Percentiles rank a stretch among this genome's conserved stretches.
phyloP scores from a whole-genome alignment of 2,888 invertebrate species.

The Spodoptera picta region DNA sequence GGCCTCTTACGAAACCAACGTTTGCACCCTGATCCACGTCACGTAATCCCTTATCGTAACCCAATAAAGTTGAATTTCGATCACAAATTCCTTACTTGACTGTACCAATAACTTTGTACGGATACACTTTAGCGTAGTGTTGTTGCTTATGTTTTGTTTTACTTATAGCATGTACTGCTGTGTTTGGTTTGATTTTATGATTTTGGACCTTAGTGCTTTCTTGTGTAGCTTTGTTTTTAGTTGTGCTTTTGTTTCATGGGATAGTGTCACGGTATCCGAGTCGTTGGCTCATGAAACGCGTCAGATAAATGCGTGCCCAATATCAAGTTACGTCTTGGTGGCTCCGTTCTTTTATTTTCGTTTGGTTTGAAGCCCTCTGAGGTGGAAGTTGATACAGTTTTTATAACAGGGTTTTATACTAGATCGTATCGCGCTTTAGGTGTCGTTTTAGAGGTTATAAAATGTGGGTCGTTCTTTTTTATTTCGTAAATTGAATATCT shows the following conservation, averaged over 20 bases:
- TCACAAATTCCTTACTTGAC: constrained; percentile 37
- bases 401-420: constrained; percentile 43
- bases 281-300: constrained; percentile 81
- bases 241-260: constrained; percentile 57
- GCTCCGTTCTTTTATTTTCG: constrained; percentile 64
- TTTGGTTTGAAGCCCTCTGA: constrained; percentile 61
- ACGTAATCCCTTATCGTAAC: constrained; percentile 49
- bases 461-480: neutral
- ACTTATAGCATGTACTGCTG: constrained; percentile 69
- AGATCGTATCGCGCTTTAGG: constrained; percentile 33
- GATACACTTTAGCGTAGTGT: constrained; percentile 66
- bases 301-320: constrained; percentile 82
- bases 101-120: constrained; percentile 54
- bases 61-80: constrained; percentile 63
- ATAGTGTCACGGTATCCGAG: constrained; percentile 82
- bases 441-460: constrained; percentile 19
- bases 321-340: constrained; percentile 80
- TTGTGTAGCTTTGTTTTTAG: constrained; percentile 55
- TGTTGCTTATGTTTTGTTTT: constrained; percentile 78
- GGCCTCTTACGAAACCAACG: constrained; percentile 63
- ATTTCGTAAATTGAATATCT: neutral
- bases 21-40: constrained; percentile 34
- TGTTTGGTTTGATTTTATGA: constrained; percentile 41
- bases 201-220: constrained; percentile 57
- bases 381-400: constrained; percentile 56